Evolutionary conservation across 1,140 invertebrate genomes (phyloP).

Genomic region (Oreohelix idahoensis): DNA sequence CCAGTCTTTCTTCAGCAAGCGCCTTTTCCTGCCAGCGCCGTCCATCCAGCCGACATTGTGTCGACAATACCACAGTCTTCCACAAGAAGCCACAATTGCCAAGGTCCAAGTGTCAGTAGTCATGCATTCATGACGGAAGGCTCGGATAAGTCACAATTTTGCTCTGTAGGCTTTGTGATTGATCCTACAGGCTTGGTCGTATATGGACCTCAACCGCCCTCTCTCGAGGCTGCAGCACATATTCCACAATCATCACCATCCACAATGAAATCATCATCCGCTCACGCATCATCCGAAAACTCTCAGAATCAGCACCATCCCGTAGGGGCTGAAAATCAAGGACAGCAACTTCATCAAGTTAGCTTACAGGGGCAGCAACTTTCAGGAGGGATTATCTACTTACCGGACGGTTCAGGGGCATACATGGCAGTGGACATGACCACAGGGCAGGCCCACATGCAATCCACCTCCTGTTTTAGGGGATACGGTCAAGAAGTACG

Average conservation of each 20-base stretch:
- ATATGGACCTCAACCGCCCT: slow-evolving; percentile 14
- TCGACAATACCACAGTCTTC: background rate
- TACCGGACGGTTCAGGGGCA: background rate
- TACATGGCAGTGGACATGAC: background rate
- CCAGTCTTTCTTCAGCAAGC: slow-evolving; percentile 16
- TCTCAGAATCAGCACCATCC: background rate
- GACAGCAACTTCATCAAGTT: no score
- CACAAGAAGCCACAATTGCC: background rate
- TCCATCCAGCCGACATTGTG: no score
- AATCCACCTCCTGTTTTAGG: background rate
- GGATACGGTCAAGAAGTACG: background rate
- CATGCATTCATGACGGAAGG: background rate
- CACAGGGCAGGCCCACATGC: background rate
- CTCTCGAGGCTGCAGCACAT: background rate
- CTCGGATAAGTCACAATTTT: background rate
- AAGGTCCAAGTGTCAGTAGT: background rate
- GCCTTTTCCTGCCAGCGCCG: background rate
- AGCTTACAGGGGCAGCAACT: background rate
- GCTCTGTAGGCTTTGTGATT: background rate
- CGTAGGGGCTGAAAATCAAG: background rate
- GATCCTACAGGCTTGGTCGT: slow-evolving; percentile 20
- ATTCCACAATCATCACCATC: background rate
- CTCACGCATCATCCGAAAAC: background rate
- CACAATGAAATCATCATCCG: background rate
- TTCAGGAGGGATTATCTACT: background rate